Percentiles rank a stretch among this genome's conserved stretches.
Conservation (phyloP, 2,888 invertebrate genomes). For the Pheosia tremula region DNA sequence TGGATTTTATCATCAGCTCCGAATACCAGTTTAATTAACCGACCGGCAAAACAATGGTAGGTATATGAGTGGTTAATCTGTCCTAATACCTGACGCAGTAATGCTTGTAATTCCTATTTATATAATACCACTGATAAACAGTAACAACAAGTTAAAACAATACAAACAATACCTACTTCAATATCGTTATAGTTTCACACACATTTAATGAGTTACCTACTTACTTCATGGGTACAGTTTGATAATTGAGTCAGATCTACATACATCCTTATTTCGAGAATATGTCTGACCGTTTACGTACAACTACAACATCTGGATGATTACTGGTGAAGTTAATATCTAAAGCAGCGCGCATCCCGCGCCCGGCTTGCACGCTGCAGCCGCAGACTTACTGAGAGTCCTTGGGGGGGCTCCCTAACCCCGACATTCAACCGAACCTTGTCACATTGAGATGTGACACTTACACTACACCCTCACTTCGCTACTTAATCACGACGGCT, state of each 20-base stretch:
- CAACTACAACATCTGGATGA: conserved; percentile 7
- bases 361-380: conserved; percentile 20
- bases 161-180: not conserved
- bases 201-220: not conserved
- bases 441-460: conserved; percentile 1
- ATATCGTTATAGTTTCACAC: not conserved
- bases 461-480: conserved; percentile 11
- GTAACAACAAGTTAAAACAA: not conserved
- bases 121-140: not conserved
- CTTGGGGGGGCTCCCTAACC: conserved; percentile 14
- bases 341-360: conserved; percentile 7
- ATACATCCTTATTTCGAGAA: not conserved
- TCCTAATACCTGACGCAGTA: not conserved
- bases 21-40: not conserved
- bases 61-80: not conserved
- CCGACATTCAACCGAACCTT: conserved; percentile 6
- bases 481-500: conserved; percentile 2
- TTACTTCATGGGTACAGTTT: not conserved
- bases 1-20: not conserved
- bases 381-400: conserved; percentile 19
- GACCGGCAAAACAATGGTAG: not conserved
- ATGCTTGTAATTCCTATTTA: not conserved
- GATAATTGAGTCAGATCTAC: not conserved
- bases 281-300: not conserved
- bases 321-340: conserved; percentile 7